Evolutionary conservation across 2,888 invertebrate species (phyloP), one percentile per base, ranked within the genome.

Genomic region (Carpatolechia fugitivella): DNA sequence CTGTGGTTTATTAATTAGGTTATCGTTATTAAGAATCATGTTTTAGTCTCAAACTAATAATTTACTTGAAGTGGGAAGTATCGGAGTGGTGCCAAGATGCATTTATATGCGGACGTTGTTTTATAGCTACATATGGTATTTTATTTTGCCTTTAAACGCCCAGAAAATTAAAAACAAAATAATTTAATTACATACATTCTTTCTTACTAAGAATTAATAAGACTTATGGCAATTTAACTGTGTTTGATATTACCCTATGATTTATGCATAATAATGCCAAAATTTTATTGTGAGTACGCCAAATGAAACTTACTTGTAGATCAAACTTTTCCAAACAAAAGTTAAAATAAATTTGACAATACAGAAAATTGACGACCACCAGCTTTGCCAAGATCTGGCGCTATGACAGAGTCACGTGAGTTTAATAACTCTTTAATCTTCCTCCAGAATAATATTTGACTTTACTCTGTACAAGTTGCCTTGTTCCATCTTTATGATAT

Each of bases 401-500:
- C 41, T 41, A 30, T 38, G 48, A 59, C 50, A 66, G 56, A 62
- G 62, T 64, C 69, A 74, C 73, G 67, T 79, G 74, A 74, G 72
- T 85, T 86, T 88, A 85, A 85, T 84, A 87, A 74, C 86, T 81
- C 72, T 69, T 77, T 84, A 87, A 88, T 88, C 85, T 80, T 72
- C 76, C 72, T 74, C 63, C 77, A 80, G 81, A 82, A 86, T 89
- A 86, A 87, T 85, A 87, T 87, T 88, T 83, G 85, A 85, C 77
- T 87, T 84, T 70, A 81, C 82, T 82, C 83, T 74, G 81, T 85
- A 87, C 82, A 87, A 87, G 85, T 86, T 85, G 80, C 76, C 78
- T 81, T 83, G 82, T 82, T 84, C 80, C 85, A 78, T 84, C 86
- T 90, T 89, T 88, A 89, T 85, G 84, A 86, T 90, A 85, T 86